A percentile compares a stretch with the other conserved stretches of the same genome.
phyloP scores from a whole-genome alignment of 2,797 vertebrate species.

The Mus caroli region DNA sequence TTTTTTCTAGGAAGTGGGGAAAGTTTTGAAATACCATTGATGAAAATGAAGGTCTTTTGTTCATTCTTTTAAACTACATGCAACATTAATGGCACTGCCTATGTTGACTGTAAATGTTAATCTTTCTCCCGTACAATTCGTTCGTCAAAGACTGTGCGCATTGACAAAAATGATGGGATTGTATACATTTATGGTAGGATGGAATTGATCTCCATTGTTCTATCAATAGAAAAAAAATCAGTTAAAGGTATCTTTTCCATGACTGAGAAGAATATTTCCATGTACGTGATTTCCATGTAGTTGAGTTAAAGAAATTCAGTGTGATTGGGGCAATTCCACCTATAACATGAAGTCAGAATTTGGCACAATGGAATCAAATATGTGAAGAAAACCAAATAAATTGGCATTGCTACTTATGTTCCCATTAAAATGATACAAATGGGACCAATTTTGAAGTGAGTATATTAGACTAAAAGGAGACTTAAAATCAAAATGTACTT shows the following conservation, averaged over 20 bases:
- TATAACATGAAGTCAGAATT: constrained; percentile 4
- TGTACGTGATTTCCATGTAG: constrained; percentile 49
- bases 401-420: constrained; percentile 13
- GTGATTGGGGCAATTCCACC: constrained; percentile 37
- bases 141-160: not conserved
- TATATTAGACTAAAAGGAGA: constrained; percentile 15
- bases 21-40: not conserved
- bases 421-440: not conserved
- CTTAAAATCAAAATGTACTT: not conserved
- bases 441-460: not conserved
- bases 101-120: not conserved
- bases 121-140: not conserved
- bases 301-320: constrained; percentile 15
- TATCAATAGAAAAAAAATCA: constrained; percentile 42
- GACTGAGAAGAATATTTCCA: constrained; percentile 38
- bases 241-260: not conserved
- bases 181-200: not conserved
- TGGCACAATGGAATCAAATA: not conserved
- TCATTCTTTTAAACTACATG: constrained; percentile 37
- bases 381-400: constrained; percentile 5
- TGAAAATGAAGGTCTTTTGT: constrained; percentile 39
- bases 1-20: constrained; percentile 54
- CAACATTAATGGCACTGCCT: constrained; percentile 11
- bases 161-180: constrained; percentile 11
- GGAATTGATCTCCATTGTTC: constrained; percentile 35